phyloP scores from a whole-genome alignment of 1,140 invertebrate species.

The Drosophila ananassae region DNA sequence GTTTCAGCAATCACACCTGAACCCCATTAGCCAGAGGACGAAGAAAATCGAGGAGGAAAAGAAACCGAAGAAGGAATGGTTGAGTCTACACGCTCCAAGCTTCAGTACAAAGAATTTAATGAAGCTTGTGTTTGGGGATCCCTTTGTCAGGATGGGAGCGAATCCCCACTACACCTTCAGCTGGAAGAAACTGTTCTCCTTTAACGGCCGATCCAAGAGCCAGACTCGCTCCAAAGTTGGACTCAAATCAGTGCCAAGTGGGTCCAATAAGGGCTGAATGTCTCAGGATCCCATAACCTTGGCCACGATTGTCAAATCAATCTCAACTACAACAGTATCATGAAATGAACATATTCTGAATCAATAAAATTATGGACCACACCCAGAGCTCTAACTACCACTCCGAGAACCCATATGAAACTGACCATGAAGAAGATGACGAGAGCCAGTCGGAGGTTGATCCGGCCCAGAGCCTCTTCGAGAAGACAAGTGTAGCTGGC shows the following conservation, averaged over 20 bases:
- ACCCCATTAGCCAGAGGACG: not conserved
- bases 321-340: too few species aligned
- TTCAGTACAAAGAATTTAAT: not conserved
- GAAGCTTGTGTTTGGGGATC: not conserved
- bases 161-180: not conserved
- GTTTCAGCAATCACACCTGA: not conserved
- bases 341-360: too few species aligned
- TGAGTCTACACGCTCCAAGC: not conserved
- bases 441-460: too few species aligned
- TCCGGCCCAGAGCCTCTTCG: too few species aligned
- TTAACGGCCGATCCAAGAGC: not conserved
- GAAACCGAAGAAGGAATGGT: not conserved
- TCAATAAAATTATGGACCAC: too few species aligned
- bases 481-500: too few species aligned
- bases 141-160: not conserved
- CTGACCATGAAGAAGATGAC: too few species aligned
- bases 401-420: too few species aligned
- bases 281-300: not conserved
- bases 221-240: too few species aligned
- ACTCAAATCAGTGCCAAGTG: too few species aligned
- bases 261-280: not conserved
- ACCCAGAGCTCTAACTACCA: too few species aligned
- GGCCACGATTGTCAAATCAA: not conserved
- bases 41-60: not conserved
- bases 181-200: conserved; percentile 2